Evolutionary conservation across 2,888 invertebrate species (phyloP).

Genomic region (Ceratothoa steindachneri): DNA sequence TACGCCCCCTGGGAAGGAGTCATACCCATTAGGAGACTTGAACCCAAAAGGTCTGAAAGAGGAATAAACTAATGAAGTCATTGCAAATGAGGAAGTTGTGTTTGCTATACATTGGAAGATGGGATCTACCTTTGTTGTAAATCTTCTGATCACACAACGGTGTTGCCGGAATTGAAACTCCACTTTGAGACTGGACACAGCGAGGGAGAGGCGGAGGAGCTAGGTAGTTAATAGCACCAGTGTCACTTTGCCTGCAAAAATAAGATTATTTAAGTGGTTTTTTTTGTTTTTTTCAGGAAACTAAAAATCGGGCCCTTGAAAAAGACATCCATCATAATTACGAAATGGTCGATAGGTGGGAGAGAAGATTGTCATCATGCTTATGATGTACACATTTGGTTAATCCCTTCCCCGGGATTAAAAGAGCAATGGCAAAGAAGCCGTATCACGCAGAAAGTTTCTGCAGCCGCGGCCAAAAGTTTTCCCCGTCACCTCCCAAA

Average conservation of each 20-base stretch:
- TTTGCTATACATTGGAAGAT: neutral
- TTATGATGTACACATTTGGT: no score
- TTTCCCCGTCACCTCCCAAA: no score
- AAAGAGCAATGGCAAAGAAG: no score
- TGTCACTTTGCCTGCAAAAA: neutral
- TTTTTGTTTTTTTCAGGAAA: no score
- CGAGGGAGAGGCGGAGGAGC: neutral
- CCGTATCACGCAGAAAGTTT: no score
- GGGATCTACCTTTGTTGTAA: neutral
- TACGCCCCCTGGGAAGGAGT: conserved; percentile 31
- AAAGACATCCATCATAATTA: no score
- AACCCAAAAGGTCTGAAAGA: neutral
- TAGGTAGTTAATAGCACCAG: neutral
- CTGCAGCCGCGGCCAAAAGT: no score
- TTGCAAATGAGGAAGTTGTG: neutral
- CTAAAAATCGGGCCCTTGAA: no score
- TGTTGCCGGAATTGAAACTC: neutral
- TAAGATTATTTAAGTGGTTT: neutral
- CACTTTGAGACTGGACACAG: neutral
- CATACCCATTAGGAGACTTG: conserved; percentile 31
- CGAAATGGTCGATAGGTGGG: no score
- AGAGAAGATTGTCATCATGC: no score
- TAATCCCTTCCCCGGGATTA: no score
- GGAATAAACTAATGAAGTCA: neutral
- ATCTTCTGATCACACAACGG: neutral